Percentiles rank a stretch among this genome's conserved stretches.
Conservation (phyloP, 1,140 invertebrate species). For the Brachionus plicatilis region DNA sequence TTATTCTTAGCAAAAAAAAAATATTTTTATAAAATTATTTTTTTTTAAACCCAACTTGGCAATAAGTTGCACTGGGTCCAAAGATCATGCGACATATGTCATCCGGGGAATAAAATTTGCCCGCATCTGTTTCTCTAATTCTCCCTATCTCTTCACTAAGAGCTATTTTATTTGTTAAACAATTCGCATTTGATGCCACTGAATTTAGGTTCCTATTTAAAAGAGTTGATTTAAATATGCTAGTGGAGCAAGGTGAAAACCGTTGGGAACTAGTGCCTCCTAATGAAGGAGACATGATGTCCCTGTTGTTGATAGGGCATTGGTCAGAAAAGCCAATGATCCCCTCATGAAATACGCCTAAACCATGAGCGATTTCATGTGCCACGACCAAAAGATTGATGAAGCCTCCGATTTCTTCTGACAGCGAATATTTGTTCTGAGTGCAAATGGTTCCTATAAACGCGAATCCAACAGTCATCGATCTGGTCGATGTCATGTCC, state of each 20-base stretch:
- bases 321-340: neutral
- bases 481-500: neutral
- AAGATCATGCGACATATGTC: neutral
- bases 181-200: neutral
- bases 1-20: neutral
- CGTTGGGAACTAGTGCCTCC: neutral
- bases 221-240: neutral
- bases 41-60: neutral
- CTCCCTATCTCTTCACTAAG: neutral
- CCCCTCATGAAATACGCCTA: slow-evolving; percentile 14
- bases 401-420: slow-evolving; percentile 13
- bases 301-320: neutral
- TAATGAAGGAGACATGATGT: neutral
- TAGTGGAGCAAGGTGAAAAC: slow-evolving; percentile 9
- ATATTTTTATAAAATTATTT: neutral
- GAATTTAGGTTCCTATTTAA: neutral
- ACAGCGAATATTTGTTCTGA: neutral
- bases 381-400: neutral
- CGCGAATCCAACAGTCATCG: slow-evolving; percentile 10
- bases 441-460: neutral
- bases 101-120: neutral
- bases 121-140: neutral
- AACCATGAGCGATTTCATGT: slow-evolving; percentile 8
- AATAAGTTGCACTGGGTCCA: neutral
- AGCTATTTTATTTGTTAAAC: neutral